Evolutionary conservation across 2,797 vertebrate genomes (phyloP).

Genomic region (Cygnus olor): DNA sequence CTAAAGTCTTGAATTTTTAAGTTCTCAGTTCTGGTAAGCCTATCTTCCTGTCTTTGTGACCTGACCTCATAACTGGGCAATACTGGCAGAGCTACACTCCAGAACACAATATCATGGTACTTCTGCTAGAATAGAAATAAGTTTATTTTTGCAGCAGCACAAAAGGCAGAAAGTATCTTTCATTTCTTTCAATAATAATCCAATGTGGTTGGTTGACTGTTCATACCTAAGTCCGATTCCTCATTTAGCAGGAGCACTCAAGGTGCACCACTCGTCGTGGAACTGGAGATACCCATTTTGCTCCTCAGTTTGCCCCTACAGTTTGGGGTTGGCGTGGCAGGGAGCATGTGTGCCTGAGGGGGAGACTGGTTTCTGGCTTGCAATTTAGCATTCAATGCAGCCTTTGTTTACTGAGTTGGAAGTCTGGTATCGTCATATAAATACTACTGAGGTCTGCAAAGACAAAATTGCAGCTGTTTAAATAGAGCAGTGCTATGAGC

Average conservation of each 20-base stretch:
- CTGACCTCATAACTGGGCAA: neutral
- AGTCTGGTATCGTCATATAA: neutral
- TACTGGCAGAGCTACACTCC: neutral
- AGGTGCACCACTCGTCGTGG: accelerated
- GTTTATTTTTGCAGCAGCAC: neutral
- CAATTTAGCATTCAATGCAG: neutral
- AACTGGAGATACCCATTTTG: neutral
- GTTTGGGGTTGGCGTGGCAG: neutral
- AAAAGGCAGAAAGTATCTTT: neutral
- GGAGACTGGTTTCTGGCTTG: neutral
- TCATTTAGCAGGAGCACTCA: neutral
- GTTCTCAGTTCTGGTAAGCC: neutral
- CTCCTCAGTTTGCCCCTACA: neutral
- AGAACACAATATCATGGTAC: neutral
- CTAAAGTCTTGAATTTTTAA: neutral
- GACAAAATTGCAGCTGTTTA: neutral
- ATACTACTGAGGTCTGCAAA: neutral
- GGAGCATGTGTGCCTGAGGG: too few relatives aligned
- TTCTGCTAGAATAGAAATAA: neutral
- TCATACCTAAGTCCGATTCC: neutral
- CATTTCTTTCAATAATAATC: neutral
- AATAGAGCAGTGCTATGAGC: neutral
- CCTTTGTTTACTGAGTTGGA: neutral
- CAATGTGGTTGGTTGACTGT: neutral
- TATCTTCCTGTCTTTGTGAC: neutral